Evolutionary conservation across 2,797 vertebrate genomes (phyloP), one percentile per base, ranked within the genome.

Genomic region (Sebastiscus tertius): DNA sequence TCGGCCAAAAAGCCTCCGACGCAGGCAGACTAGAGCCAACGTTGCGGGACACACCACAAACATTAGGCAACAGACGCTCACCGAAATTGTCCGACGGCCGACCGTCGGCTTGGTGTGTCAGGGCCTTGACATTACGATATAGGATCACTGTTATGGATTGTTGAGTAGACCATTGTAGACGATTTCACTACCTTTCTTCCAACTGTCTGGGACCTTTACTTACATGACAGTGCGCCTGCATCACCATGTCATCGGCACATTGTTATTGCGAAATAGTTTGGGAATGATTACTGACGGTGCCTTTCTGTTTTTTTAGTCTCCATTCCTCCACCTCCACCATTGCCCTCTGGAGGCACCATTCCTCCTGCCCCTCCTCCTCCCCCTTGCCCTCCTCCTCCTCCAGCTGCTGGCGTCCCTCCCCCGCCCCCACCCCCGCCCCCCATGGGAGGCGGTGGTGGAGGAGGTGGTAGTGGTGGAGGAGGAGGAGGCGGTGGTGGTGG

Each of bases 391-490:
- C 91, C 94, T 12, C 92, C 94, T 49, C 89, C 92, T 24, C 81
- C 83, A 1, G 71, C 79, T 4, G 27, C 60, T 31, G 46, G 90
- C 76, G 52, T 88, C 89, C 84, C 52, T 89, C 84, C 83, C 68
- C 93, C 65, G 80, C 95, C 97, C 0, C 97, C 97, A 0, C 97
- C 97, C 2, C 93, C 97, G 14, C 97, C 97, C 1, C 16, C 94
- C 71, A 39, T 87, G 2, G 93, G 83, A 59, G 91, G 49, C 20
- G 4, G 9, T 52, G 61, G 61, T 14, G 61, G 61, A 16, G 7
- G n/a, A 24, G 5, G 18, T 24, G 13, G 9, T 33, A 1, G 26
- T 6, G 26, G 39, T 4, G 93, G 83, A 33, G 90, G 91, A 36
- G 94, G 88, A 29, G 94, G 87, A 1, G 86, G 87, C 0, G 87